phyloP scores from a whole-genome alignment of 2,797 vertebrate genomes.

The Tokudaia tokunoshimensis region DNA sequence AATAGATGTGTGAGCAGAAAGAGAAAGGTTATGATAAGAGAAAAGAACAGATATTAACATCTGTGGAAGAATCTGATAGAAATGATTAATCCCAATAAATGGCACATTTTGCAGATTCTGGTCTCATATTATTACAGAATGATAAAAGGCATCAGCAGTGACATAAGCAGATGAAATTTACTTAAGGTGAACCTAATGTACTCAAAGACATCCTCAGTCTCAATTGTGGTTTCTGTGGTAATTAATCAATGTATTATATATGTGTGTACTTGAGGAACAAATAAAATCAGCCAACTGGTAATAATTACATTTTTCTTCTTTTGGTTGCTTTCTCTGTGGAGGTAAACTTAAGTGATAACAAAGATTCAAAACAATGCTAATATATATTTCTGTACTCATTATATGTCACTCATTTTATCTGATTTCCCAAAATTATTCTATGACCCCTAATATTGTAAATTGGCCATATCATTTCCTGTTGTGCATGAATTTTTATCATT shows the following conservation, averaged over 20 bases:
- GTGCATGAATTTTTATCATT: background rate
- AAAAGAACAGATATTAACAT: background rate
- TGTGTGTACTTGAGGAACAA: background rate
- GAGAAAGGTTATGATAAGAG: background rate
- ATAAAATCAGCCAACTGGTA: background rate
- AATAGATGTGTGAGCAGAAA: background rate
- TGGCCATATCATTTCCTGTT: background rate
- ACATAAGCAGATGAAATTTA: background rate
- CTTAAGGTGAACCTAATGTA: background rate
- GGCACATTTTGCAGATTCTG: background rate
- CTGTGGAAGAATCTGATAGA: background rate
- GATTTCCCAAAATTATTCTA: background rate
- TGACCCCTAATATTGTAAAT: background rate
- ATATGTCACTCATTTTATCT: background rate
- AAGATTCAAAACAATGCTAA: background rate
- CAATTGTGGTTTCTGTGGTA: background rate
- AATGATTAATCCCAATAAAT: background rate
- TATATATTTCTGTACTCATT: background rate
- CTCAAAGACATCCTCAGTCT: background rate
- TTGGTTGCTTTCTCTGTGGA: background rate
- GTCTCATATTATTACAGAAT: background rate
- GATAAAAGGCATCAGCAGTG: too few species aligned
- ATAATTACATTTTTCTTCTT: background rate
- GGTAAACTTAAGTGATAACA: too few species aligned
- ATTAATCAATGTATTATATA: background rate